Conservation (phyloP, 1,140 invertebrate species). For the Cydia strobilella region DNA sequence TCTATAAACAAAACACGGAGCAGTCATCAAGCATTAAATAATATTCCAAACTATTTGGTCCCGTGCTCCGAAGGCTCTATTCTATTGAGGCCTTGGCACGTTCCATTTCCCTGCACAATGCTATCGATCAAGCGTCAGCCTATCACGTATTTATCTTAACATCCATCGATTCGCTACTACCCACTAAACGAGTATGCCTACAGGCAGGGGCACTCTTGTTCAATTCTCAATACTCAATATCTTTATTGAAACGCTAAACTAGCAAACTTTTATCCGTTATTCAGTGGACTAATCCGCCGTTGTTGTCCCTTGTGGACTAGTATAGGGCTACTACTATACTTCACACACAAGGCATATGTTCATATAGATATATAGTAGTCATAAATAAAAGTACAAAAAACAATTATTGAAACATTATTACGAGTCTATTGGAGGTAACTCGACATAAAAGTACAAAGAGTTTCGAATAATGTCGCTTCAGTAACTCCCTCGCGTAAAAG, state of each 20-base stretch:
- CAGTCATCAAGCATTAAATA: not conserved
- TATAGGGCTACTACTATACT: no score
- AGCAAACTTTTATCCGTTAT: not conserved
- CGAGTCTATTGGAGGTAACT: no score
- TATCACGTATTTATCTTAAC: constrained; percentile 28
- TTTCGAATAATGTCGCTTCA: no score
- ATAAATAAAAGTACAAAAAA: no score
- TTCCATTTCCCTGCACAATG: constrained; percentile 23
- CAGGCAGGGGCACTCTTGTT: not conserved
- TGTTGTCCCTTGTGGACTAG: no score
- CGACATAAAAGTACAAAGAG: no score
- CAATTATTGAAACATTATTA: no score
- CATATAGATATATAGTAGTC: no score
- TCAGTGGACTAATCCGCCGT: not conserved
- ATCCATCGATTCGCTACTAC: constrained; percentile 16
- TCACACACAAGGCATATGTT: no score
- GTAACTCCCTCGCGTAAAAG: no score
- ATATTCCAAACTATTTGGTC: constrained; percentile 1
- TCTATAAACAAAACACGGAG: no score
- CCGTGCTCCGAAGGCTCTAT: not conserved
- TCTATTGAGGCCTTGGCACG: not conserved
- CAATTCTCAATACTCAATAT: no score
- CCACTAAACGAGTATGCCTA: not conserved
- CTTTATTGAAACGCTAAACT: not conserved
- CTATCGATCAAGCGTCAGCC: constrained; percentile 17